Base-by-base conservation (phyloP, 2,888 invertebrate genomes). In the Dexiosoma caninum region DNA sequence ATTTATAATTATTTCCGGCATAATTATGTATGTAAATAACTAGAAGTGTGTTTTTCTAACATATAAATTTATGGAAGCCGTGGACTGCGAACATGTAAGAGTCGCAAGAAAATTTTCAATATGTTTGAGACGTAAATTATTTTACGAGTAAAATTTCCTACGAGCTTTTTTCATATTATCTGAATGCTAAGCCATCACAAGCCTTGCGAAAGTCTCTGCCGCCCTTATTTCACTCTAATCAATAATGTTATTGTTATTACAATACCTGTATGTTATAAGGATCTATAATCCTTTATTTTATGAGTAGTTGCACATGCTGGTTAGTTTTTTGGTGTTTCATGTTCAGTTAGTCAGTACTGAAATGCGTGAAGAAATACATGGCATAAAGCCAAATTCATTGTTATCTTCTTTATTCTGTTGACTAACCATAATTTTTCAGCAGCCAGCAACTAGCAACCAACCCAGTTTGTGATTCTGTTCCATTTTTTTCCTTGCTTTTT, bases 341-440 rank as follows among this genome's bases (percentile, higher is more conserved):
- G 21, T 35, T 42, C 16, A 37, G 16, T 51, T 53, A 57, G 59
- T 64, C 72, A 51, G 74, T 69, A 64, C 69, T 69, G 67, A 72
- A 81, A 81, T 81, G 81, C 77, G 81, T 81, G 62, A 69, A 77
- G 74, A 62, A 67, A 60, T 59, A n/a, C n/a, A 49, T 59, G 81
- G 81, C 72, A 72, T 59, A 64, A 60, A 74, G 81, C 77, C 80
- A 76, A 80, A 76, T 67, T 66, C 64, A 64, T 71, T 78, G 70
- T 78, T 78, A 78, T 78, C 77, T 78, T 12, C 71, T 49, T 21
- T 69, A 67, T 66, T 30, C 77, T 71, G 77, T 78, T 66, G 80
- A 76, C 70, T 76, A 71, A 71, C 42, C 70, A 67, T 69, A 74
- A 62, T 69, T 74, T 74, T 62, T 70, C 60, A 42, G 49, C 70